These are phyloP conservation scores for Tricholaema leucomelas DNA, from an alignment of 2,113 vertebrate species.

Conservation along the genomic window DNA sequence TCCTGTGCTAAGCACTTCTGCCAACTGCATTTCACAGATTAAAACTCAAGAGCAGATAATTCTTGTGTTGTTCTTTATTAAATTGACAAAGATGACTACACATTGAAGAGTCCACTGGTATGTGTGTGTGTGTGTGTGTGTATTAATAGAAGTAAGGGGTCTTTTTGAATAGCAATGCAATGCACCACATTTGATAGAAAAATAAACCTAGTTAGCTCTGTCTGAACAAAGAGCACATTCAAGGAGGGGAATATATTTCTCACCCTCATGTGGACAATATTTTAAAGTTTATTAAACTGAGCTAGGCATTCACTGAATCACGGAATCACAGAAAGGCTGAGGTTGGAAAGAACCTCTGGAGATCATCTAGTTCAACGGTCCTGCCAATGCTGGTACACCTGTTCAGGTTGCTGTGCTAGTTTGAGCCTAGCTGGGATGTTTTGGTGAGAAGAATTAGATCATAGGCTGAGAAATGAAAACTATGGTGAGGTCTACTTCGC, in stretches of 20 bases:
- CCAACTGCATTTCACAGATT: constrained; percentile 14
- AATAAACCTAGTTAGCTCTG: neutral
- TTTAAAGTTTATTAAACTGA: neutral
- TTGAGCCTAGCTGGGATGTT: too few species aligned
- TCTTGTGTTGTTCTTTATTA: constrained; percentile 9
- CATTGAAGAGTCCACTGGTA: neutral
- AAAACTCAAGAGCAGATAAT: constrained; percentile 6
- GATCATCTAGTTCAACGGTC: too few species aligned
- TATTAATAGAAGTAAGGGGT: neutral
- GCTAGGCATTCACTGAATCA: too few species aligned
- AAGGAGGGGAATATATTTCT: neutral
- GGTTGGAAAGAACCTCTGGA: too few species aligned
- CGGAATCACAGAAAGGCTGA: too few species aligned
- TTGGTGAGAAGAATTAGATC: too few species aligned
- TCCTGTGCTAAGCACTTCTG: constrained; percentile 6
- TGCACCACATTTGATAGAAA: neutral
- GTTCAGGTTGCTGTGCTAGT: too few species aligned
- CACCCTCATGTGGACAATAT: neutral
- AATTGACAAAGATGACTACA: neutral
- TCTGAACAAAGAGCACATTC: neutral
- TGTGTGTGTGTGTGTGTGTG: neutral
- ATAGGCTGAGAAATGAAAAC: too few species aligned
- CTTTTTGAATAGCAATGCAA: neutral
- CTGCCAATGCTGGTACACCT: too few species aligned
- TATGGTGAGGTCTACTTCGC: too few species aligned